A percentile compares a stretch with the other conserved stretches of the same genome.
Evolutionary conservation across 2,113 vertebrate species (phyloP).

Genomic region (Bambusicola thoracicus): DNA sequence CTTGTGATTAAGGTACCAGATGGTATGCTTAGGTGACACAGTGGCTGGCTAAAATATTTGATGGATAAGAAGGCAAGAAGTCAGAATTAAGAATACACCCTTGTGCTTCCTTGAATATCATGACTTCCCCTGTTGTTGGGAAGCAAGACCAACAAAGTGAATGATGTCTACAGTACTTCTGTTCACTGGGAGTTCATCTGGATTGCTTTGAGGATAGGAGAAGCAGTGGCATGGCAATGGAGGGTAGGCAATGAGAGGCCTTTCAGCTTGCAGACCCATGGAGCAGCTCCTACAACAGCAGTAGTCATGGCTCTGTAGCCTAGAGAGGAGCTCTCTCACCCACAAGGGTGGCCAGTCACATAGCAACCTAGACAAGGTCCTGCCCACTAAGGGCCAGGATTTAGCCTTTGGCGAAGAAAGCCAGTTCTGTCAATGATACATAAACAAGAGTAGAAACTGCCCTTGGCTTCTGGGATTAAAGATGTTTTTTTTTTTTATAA

Average conservation of each 20-base stretch:
- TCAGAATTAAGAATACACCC: not conserved
- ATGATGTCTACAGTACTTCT: not conserved
- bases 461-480: not conserved
- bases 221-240: not conserved
- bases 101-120: not conserved
- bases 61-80: not conserved
- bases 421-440: not conserved
- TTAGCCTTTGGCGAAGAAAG: not conserved
- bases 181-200: not conserved
- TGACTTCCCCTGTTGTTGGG: not conserved
- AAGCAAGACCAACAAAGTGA: not conserved
- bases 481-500: not conserved
- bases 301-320: not conserved
- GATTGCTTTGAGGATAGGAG: not conserved
- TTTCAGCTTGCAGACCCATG: not conserved
- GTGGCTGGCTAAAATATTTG: not conserved
- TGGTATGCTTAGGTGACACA: not conserved
- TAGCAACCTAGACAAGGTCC: not conserved
- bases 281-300: rapidly evolving
- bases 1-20: not conserved
- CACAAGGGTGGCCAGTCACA: not conserved
- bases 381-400: not conserved
- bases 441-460: not conserved
- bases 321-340: not conserved
- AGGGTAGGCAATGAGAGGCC: not conserved